phyloP scores from a whole-genome alignment of 2,797 vertebrate species.

The Notoglanidium macrostoma region DNA sequence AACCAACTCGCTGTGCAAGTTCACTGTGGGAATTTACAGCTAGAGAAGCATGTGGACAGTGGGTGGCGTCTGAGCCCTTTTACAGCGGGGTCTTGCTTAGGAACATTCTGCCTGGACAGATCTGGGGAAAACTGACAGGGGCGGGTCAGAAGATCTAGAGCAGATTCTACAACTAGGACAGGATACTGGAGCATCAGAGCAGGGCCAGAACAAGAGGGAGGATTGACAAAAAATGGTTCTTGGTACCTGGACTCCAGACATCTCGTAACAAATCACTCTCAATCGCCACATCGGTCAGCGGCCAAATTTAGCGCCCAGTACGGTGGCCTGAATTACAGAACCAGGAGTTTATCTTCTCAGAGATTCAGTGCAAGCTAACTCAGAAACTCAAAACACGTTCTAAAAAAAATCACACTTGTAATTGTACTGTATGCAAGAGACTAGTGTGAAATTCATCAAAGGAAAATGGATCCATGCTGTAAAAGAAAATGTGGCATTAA shows the following conservation, averaged over 20 bases:
- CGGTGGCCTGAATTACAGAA: slow-evolving; percentile 63
- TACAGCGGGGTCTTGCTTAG: slow-evolving; percentile 10
- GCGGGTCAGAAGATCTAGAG: slow-evolving; percentile 36
- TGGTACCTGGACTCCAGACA: slow-evolving; percentile 58
- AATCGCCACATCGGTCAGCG: slow-evolving; percentile 60
- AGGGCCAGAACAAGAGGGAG: slow-evolving; percentile 38
- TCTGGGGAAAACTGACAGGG: slow-evolving; percentile 42
- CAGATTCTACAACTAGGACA: slow-evolving; percentile 32
- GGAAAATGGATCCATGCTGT: not conserved
- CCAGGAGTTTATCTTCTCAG: slow-evolving; percentile 49
- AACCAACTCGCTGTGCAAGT: not conserved
- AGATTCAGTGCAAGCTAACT: not conserved
- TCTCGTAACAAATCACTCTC: slow-evolving; percentile 55
- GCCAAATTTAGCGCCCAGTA: slow-evolving; percentile 63
- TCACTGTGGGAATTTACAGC: not conserved
- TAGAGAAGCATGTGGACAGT: not conserved
- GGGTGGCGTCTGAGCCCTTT: slow-evolving; percentile 7
- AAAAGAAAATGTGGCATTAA: not conserved
- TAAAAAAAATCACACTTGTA: too few species aligned
- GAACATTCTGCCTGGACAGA: slow-evolving; percentile 30
- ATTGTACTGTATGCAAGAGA: not conserved
- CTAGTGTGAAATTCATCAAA: not conserved
- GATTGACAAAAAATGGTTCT: not conserved
- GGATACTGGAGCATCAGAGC: slow-evolving; percentile 34
- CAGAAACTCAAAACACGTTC: not conserved